Base-by-base conservation (phyloP, 2,797 vertebrate species). In the Xenopus petersii region DNA sequence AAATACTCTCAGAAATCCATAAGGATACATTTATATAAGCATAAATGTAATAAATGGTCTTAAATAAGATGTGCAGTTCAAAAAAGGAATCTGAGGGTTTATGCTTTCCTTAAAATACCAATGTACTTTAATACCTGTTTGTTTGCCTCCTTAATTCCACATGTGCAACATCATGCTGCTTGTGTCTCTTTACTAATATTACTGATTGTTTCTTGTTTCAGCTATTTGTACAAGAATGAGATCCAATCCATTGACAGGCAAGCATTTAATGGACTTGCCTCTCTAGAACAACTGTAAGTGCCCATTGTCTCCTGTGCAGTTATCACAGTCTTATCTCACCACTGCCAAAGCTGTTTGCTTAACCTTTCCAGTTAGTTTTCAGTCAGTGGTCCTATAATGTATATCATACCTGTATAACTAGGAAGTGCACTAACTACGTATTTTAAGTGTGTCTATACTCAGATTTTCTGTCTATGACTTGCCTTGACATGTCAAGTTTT, bases 191-290 rank as follows among this genome's bases (percentile, higher is more conserved):
- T 87, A 92, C 94, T 97, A 96, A 98, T 90, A 86, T 88, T 85
- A 87, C 89, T 92, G 90, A 93, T 90, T 94, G 89, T 98, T 93
- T 97, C 93, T 96, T 92, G 90, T 95, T 96, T 89, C 96, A 99
- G 97, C 94, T 99, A 99, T 95, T 94, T 99, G 94, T 99, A 99
- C 98, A 99, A 99, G 96, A 99, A 99, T 95, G 97, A 99, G 95
- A 99, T 99, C 95, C 96, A 98, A 92, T 92, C 97, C 92, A 95
- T 99, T 94, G 97, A 98, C 96, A 96, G 95, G 93, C 94, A 98
- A 91, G 97, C 98, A 84, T 99, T 99, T 96, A 97, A 95, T 92
- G 98, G 98, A 91, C 98, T 99, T 93, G 94, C 94, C 91, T 98
- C 97, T 93, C 95, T 99, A 91, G 98, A 99, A 83, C 98, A 99